These are phyloP conservation scores for Catocala fraxini DNA, from an alignment of 2,888 invertebrate genomes.

Conservation along the genomic window DNA sequence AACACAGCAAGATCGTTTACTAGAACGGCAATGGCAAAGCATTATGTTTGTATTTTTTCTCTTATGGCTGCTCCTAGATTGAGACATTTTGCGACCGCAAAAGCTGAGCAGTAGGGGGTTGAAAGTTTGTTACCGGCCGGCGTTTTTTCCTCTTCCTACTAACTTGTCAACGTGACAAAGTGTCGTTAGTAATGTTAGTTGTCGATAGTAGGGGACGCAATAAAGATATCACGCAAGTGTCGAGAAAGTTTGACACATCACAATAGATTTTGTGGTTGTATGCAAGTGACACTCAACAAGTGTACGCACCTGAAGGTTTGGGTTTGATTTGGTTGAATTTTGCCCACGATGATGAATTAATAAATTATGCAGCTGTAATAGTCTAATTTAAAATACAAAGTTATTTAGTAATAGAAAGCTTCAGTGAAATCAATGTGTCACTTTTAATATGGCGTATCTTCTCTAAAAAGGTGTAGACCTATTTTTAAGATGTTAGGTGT, in stretches of 20 bases:
- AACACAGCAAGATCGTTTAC: slow-evolving; percentile 72
- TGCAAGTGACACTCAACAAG: slow-evolving; percentile 30
- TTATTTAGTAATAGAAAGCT: too few relatives aligned
- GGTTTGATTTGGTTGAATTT: slow-evolving; percentile 12
- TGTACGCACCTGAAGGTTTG: slow-evolving; percentile 23
- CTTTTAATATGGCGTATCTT: too few relatives aligned
- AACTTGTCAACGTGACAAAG: slow-evolving; percentile 75
- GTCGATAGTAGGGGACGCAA: slow-evolving; percentile 51
- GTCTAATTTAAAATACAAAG: too few relatives aligned
- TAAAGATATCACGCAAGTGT: slow-evolving; percentile 47
- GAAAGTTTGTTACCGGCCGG: slow-evolving; percentile 35
- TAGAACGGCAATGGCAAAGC: slow-evolving; percentile 61
- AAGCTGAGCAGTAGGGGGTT: slow-evolving; percentile 77
- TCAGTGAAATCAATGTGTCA: too few relatives aligned
- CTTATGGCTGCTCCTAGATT: slow-evolving; percentile 65
- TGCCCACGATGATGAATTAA: not conserved
- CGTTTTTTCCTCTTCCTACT: slow-evolving; percentile 71
- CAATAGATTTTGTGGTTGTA: slow-evolving; percentile 27
- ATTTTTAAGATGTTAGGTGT: too few relatives aligned
- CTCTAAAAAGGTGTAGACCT: too few relatives aligned
- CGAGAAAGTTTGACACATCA: slow-evolving; percentile 28
- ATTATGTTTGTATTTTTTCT: slow-evolving; percentile 64
- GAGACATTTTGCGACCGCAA: slow-evolving; percentile 85
- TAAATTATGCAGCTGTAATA: not conserved
- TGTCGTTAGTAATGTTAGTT: slow-evolving; percentile 50